A percentile compares a stretch with the other conserved stretches of the same genome.
Conservation (phyloP, 2,797 vertebrate genomes). For the Siniperca scherzeri region DNA sequence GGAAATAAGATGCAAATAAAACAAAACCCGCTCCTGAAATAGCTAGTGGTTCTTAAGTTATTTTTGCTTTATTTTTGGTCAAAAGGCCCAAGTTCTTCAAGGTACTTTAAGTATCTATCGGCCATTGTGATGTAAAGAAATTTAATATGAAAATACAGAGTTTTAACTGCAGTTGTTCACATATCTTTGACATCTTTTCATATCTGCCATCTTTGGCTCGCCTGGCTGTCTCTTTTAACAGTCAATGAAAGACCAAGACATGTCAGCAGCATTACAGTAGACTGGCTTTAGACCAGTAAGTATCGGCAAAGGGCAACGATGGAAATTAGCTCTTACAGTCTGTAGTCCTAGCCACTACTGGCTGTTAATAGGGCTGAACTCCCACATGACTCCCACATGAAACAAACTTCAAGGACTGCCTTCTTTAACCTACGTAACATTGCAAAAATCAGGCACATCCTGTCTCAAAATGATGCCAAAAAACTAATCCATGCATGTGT, state of each 20-base stretch:
- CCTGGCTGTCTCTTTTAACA: not conserved
- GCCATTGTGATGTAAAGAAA: not conserved
- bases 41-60: not conserved
- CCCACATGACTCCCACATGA: too few relatives aligned
- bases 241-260: constrained; percentile 35
- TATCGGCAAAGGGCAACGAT: constrained; percentile 21
- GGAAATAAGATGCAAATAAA: not conserved
- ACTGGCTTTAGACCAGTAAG: constrained; percentile 1
- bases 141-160: not conserved
- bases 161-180: constrained; percentile 6
- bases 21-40: not conserved
- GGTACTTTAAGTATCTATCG: too few relatives aligned
- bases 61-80: not conserved
- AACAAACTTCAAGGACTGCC: too few relatives aligned
- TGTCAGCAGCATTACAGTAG: constrained; percentile 26
- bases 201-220: not conserved
- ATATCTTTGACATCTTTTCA: not conserved
- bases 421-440: too few relatives aligned
- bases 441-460: too few relatives aligned
- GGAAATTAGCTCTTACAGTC: constrained; percentile 20
- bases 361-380: too few relatives aligned
- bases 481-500: too few relatives aligned
- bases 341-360: not conserved
- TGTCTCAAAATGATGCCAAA: too few relatives aligned
- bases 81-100: not conserved